Conservation (phyloP, 1,140 invertebrate species). For the Lasaia peninsularis region DNA sequence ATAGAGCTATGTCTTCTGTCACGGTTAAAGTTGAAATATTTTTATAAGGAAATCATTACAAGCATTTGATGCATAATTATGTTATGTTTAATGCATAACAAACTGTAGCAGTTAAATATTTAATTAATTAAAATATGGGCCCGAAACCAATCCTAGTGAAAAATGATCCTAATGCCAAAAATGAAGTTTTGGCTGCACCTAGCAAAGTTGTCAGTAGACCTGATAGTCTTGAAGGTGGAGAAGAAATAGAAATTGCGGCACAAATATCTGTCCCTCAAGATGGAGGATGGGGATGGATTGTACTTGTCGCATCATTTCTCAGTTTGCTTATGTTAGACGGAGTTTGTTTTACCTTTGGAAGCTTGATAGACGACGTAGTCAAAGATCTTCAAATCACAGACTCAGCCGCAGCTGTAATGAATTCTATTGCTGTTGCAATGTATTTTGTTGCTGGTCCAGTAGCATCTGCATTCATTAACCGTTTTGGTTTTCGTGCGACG, state of each 20-base stretch:
- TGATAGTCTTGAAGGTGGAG: constrained; percentile 48
- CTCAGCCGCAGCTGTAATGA: constrained; percentile 49
- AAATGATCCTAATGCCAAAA: constrained; percentile 35
- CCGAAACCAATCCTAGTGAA: constrained; percentile 39
- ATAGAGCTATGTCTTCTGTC: too few species aligned
- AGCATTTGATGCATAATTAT: too few species aligned
- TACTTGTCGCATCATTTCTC: constrained; percentile 48
- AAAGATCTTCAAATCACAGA: constrained; percentile 43
- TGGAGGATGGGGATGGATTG: constrained; percentile 64
- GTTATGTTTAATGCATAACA: background rate
- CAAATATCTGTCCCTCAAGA: constrained; percentile 60
- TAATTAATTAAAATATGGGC: constrained; percentile 24
- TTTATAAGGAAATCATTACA: too few species aligned
- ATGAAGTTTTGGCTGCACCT: constrained; percentile 38
- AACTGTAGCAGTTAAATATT: background rate
- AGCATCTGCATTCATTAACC: constrained; percentile 84
- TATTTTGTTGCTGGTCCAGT: constrained; percentile 82
- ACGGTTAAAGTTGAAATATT: too few species aligned
- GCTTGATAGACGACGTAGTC: constrained; percentile 48
- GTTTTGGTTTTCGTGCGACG: constrained; percentile 85
- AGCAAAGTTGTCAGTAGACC: constrained; percentile 45
- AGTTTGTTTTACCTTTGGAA: constrained; percentile 58
- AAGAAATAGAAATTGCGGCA: constrained; percentile 66
- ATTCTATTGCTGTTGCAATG: constrained; percentile 57
- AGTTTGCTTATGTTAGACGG: constrained; percentile 57